Evolutionary conservation across 2,888 invertebrate species (phyloP).

Genomic region (Spodoptera exigua): DNA sequence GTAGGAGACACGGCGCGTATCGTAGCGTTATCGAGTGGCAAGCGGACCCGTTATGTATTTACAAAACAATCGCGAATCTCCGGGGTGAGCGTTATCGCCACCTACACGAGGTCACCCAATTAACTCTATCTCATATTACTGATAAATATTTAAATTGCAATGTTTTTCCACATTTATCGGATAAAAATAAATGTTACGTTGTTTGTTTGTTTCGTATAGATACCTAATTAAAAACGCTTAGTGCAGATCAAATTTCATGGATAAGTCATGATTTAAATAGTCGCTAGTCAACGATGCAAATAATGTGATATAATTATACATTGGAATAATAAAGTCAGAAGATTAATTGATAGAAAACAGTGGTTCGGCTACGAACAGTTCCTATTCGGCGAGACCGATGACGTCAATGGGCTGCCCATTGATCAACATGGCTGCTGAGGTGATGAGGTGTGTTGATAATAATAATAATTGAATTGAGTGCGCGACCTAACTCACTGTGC

Average conservation of each 20-base stretch:
- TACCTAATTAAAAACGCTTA: constrained; percentile 1
- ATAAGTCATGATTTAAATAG: constrained; percentile 5
- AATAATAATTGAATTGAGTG: constrained; percentile 37
- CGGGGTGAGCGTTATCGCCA: constrained; percentile 51
- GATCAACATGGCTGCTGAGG: constrained; percentile 40
- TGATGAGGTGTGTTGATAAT: constrained; percentile 30
- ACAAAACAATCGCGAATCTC: constrained; percentile 57
- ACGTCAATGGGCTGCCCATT: constrained; percentile 49
- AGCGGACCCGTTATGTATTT: constrained; percentile 52
- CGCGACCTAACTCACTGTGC: constrained; percentile 50
- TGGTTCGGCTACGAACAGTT: constrained; percentile 35
- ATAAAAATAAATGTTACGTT: constrained; percentile 48
- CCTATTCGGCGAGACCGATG: constrained; percentile 26
- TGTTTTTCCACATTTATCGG: constrained; percentile 59
- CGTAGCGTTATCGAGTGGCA: constrained; percentile 48
- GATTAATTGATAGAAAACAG: constrained; percentile 17
- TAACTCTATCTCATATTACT: constrained; percentile 56
- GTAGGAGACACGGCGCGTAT: constrained; percentile 30
- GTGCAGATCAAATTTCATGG: constrained; percentile 3
- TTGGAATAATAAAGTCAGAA: constrained; percentile 12
- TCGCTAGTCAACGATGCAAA: constrained; percentile 4
- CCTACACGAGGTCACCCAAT: constrained; percentile 61
- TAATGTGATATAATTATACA: background rate
- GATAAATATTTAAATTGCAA: constrained; percentile 58
- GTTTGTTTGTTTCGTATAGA: constrained; percentile 17